phyloP scores from a whole-genome alignment of 2,113 vertebrate species.

The Stigmatopora nigra region DNA sequence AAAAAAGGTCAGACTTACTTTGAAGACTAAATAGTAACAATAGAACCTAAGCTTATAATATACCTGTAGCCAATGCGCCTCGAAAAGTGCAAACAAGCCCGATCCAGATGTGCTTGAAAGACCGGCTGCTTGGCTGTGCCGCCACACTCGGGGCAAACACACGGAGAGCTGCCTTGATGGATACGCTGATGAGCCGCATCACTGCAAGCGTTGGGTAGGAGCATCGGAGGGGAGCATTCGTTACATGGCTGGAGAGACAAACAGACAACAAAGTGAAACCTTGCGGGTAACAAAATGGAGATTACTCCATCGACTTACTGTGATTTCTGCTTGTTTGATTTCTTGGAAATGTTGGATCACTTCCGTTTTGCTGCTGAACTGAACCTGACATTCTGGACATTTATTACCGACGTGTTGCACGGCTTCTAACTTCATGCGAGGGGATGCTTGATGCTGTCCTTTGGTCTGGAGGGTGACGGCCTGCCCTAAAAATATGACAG shows the following conservation, averaged over 20 bases:
- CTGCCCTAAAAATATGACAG: constrained; percentile 28
- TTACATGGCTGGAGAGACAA: constrained; percentile 71
- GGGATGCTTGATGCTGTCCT: constrained; percentile 49
- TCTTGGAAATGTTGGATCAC: constrained; percentile 86
- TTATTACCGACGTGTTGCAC: constrained; percentile 70
- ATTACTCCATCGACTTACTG: constrained; percentile 47
- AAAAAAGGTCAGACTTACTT: neutral
- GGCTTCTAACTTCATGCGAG: constrained; percentile 47
- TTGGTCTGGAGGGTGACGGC: constrained; percentile 11
- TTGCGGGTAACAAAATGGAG: neutral
- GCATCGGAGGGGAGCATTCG: constrained; percentile 82
- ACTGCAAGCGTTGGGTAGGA: constrained; percentile 85
- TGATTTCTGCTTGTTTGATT: constrained; percentile 45
- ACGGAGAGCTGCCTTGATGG: constrained; percentile 79
- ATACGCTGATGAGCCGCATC: constrained; percentile 83
- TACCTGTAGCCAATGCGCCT: constrained; percentile 92
- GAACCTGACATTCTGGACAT: constrained; percentile 85
- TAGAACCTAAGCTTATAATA: neutral
- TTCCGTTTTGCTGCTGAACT: constrained; percentile 80
- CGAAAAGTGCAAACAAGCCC: constrained; percentile 85
- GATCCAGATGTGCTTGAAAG: constrained; percentile 77
- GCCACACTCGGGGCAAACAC: constrained; percentile 89
- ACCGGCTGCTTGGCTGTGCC: constrained; percentile 72
- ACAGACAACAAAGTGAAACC: neutral
- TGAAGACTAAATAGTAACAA: neutral